phyloP scores from a whole-genome alignment of 1,140 invertebrate species.

The Oedothorax gibbosus region DNA sequence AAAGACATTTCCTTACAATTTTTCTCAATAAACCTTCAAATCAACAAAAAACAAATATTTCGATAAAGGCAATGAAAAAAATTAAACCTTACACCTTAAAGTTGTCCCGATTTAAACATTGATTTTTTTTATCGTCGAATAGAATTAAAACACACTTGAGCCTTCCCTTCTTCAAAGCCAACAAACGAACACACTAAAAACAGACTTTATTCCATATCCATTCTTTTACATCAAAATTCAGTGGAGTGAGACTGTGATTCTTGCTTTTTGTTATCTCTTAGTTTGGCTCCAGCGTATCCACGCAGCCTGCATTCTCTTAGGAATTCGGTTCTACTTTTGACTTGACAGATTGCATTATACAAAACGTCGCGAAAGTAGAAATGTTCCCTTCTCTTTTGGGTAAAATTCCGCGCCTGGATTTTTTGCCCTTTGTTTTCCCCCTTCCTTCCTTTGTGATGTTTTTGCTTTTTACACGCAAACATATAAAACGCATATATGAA shows the following conservation, averaged over 20 bases:
- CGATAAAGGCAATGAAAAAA: neutral
- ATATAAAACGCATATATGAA: constrained; percentile 22
- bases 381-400: constrained; percentile 49
- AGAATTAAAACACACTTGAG: constrained; percentile 14
- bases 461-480: constrained; percentile 6
- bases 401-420: constrained; percentile 33
- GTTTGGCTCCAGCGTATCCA: constrained; percentile 29
- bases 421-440: neutral
- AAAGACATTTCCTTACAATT: too few species aligned
- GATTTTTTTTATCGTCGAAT: too few species aligned
- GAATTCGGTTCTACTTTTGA: constrained; percentile 52
- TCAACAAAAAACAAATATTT: neutral
- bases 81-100: too few species aligned
- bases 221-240: constrained; percentile 50
- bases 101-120: too few species aligned
- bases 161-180: constrained; percentile 15
- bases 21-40: neutral
- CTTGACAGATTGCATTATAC: constrained; percentile 59
- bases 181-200: constrained; percentile 30
- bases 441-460: constrained; percentile 5
- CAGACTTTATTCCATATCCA: constrained; percentile 26
- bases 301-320: constrained; percentile 36
- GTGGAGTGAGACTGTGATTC: constrained; percentile 52
- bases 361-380: constrained; percentile 54
- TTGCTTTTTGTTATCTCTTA: constrained; percentile 20